Evolutionary conservation across 2,888 invertebrate genomes (phyloP), one percentile per base, ranked within the genome.

Genomic region (Lacanobia wlatinum): DNA sequence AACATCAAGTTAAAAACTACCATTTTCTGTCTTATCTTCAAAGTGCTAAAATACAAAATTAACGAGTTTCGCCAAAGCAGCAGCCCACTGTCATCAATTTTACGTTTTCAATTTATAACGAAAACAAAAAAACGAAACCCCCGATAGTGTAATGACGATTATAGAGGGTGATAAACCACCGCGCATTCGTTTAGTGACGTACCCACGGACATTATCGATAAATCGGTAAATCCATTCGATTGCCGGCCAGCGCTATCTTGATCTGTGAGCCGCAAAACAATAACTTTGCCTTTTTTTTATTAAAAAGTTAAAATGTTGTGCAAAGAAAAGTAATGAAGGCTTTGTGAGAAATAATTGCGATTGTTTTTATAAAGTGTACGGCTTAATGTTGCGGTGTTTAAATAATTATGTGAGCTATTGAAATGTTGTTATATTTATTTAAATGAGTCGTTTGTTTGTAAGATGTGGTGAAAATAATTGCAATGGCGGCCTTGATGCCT

Each of bases 151-250:
- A 94, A 93, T 94, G 92, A 93, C 92, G 95, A 95, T 95, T 91
- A 92, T 92, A 92, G 92, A 91, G 92, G 90, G 90, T 91, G 95
- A 95, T 95, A 95, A 92, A 90, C 88, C 89, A 85, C 88, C 88
- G 85, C 88, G 89, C 88, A 89, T 90, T 91, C 93, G 93, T 94
- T 92, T 95, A 95, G 95, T 94, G 95, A 95, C 94, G 94, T 94
- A 89, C 91, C 92, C 83, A 83, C 74, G 82, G 91, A 91, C 92
- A 86, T 92, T 95, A 95, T 95, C 95, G 95, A 95, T 94, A 90
- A 90, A 94, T 92, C 92, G 90, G 83, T 78, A 79, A 81, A 81
- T 82, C 81, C 81, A 91, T 84, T 92, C 93, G 92, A 94, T 94
- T 92, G 91, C 86, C 86, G 86, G 83, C 80, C 84, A 79, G 80